phyloP scores from a whole-genome alignment of 2,797 vertebrate species.

The Todus mexicanus region DNA sequence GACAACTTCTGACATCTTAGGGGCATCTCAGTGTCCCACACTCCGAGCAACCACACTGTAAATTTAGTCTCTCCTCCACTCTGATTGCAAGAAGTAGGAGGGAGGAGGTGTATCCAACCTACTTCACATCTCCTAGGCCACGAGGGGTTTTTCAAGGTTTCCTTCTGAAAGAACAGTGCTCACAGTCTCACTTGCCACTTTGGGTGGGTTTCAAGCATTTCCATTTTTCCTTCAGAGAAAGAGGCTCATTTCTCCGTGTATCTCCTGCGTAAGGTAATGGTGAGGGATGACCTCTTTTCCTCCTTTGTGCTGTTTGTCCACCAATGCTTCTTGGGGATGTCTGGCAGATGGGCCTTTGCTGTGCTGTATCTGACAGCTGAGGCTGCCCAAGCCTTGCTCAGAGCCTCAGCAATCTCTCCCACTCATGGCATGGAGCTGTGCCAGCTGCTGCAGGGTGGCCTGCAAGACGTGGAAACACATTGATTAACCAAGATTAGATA shows the following conservation, averaged over 20 bases:
- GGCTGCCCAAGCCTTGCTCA: neutral
- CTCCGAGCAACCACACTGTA: neutral
- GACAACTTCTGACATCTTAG: neutral
- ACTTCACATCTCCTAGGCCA: neutral
- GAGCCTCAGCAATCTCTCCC: neutral
- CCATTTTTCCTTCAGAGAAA: neutral
- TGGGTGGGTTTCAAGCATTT: neutral
- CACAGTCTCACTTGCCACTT: neutral
- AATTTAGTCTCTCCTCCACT: neutral
- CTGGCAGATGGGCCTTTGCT: neutral
- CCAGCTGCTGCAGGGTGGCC: neutral
- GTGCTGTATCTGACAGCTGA: neutral
- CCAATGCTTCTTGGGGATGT: fast-evolving
- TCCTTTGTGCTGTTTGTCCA: neutral
- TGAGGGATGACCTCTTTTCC: neutral
- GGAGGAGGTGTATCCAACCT: neutral
- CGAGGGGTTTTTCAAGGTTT: neutral
- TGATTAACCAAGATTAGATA: neutral
- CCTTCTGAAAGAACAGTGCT: neutral
- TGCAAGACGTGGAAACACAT: neutral
- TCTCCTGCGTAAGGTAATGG: neutral
- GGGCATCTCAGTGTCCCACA: neutral
- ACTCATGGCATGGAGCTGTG: fast-evolving
- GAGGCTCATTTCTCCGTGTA: neutral
- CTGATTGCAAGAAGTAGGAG: neutral